Evolutionary conservation across 2,113 vertebrate species (phyloP), one percentile per base, ranked within the genome.

Genomic region (Cyphomyrus plagiostoma): DNA sequence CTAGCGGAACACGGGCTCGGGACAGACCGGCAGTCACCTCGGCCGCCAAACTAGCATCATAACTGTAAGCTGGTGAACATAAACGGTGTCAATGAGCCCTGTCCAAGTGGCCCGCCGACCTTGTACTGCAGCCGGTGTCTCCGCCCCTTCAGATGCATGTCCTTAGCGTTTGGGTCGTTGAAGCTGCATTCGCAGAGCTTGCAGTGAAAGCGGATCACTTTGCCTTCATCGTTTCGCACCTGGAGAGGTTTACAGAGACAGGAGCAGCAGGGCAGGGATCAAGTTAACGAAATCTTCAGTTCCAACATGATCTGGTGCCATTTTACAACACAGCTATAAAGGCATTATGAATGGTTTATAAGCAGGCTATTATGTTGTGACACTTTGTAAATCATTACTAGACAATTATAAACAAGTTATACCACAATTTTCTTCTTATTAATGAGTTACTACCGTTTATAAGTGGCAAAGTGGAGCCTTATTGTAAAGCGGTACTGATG

Each of bases 141-240:
- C 13, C 98, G 95, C 7, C 98, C 98, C 93, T 99, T 99, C 39
- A 99, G 94, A 89, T 99, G 98, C 98, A 99, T 99, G 92, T 99
- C 98, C 92, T 99, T 99, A 45, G 98, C 98, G 89, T 99, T 99
- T 0, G 98, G 98, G 92, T 99, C 98, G 89, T 99, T 99, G 94
- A 99, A 99, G 90, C 98, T 99, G 93, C 98, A 99, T 93, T 99
- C 98, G 53, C 98, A 99, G 56, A 99, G 95, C 92, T 99, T 99
- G 94, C 98, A 99, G 88, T 99, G 98, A 93, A 99, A 99, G 50
- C 98, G 96, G 92, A 99, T 99, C 89, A 99, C 98, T 94, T 99
- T 99, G 70, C 98, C 98, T 95, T 99, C 98, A 94, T 99, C 98
- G 19, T 99, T 99, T 89, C 98, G 96, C 89, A 99, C 98, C 98